A percentile compares a stretch with the other conserved stretches of the same genome.
Conservation (phyloP, 2,797 vertebrate species). For the Numenius phaeopus region DNA sequence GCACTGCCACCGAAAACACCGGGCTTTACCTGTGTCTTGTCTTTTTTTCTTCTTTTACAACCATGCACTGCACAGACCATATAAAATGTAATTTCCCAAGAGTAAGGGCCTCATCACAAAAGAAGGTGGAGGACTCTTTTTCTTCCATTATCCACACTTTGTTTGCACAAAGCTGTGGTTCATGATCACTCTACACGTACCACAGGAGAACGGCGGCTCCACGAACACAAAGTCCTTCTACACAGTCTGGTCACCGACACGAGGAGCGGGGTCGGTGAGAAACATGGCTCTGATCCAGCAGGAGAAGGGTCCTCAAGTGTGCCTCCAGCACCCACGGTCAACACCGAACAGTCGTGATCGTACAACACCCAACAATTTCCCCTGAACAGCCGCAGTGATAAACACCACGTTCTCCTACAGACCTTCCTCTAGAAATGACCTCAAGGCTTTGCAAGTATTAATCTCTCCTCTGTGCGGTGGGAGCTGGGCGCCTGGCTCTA, state of each 20-base stretch:
- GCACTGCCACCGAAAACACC: background rate
- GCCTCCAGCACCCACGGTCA: background rate
- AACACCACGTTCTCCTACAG: background rate
- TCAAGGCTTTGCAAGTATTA: background rate
- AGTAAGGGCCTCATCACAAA: background rate
- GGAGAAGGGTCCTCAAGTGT: background rate
- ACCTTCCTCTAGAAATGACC: background rate
- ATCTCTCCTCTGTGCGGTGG: background rate
- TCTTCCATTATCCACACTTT: background rate
- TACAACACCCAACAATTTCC: background rate
- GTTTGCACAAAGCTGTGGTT: background rate
- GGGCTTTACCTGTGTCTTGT: background rate
- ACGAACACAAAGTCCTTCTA: background rate
- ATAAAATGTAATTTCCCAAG: background rate
- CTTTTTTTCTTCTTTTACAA: background rate
- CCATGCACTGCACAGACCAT: background rate
- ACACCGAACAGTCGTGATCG: rapidly evolving
- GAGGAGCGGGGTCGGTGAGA: rapidly evolving
- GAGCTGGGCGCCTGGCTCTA: rapidly evolving
- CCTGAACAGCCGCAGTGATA: background rate
- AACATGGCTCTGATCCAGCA: background rate
- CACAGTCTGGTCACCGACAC: background rate
- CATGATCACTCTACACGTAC: background rate
- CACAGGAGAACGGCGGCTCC: background rate
- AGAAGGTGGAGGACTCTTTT: background rate